Base-by-base conservation (phyloP, 2,888 invertebrate genomes). In the Salticus scenicus region DNA sequence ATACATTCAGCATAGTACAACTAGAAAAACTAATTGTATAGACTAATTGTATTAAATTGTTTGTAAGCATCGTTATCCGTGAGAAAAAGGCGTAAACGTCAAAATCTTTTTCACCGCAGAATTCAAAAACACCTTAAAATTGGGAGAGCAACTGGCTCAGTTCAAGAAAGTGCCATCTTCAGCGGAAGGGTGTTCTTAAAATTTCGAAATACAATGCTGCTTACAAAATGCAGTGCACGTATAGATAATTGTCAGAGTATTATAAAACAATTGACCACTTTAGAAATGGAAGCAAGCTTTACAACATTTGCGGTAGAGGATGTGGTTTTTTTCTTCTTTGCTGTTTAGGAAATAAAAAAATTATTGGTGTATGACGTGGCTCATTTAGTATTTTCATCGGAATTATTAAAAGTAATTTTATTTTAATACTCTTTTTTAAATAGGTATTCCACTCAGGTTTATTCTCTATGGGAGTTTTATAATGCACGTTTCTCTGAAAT, bases 41-140 rank as follows among this genome's bases (percentile, higher is more conserved):
- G 57, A 57, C 24, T 57, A 57, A 57, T 57, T 57, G 57, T 24
- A 24, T 47, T 5, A 10, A 37, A 24, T 20, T 20, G 57, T 24
- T 57, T 20, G 57, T 57, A 24, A 2, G 20, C 57, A 57, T 57
- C 24, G 17, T 57, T 24, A 42, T 12, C 47, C 76, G 76, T 76
- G 76, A 51, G 76, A 76, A 76, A 76, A 14, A 51, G 76, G 76
- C 67, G 76, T 67, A 76, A 47, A 47, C 76, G 67, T 37, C 47
- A 24, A 30, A 24, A 57, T 57, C 57, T 47, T 47, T 17, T 57
- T 57, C 57, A 57, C 57, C 57, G 57, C 57, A 24, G 24, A 57
- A 57, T 57, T 20, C 57, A 12, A 57, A 57, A 57, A 1, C 57
- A 57, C 57, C 24, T 57, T 24, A n/a, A 4, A 24, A 57, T 24